Conservation (phyloP, 2,888 invertebrate species). For the Parasteatoda lunata region DNA sequence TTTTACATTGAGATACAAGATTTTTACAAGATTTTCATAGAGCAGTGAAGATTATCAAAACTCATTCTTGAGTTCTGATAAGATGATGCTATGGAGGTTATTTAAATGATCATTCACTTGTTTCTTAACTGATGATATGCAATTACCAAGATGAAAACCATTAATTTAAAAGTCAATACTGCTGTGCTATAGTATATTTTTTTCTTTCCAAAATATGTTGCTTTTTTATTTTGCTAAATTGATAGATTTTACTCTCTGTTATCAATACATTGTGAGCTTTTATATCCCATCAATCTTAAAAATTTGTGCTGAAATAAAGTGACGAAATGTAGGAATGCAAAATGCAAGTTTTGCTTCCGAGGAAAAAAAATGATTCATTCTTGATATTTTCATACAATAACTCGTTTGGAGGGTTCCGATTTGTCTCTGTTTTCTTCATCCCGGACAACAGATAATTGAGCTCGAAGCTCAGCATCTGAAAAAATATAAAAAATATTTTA, state of each 20-base stretch:
- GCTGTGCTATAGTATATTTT: too few relatives aligned
- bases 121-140: not conserved
- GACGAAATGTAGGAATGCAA: conserved; percentile 4
- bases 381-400: conserved; percentile 30
- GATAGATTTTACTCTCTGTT: not conserved
- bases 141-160: not conserved
- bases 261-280: not conserved
- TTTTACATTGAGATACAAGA: conserved; percentile 10
- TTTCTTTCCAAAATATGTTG: not conserved
- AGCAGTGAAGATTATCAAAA: not conserved
- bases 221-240: not conserved
- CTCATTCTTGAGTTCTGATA: not conserved
- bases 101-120: not conserved
- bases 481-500: not conserved
- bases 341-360: conserved; percentile 11
- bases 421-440: conserved; percentile 38
- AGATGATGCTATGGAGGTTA: not conserved
- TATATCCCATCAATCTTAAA: not conserved
- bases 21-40: not conserved
- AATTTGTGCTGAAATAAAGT: conserved; percentile 1
- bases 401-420: conserved; percentile 31
- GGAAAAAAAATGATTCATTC: not conserved
- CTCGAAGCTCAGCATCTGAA: conserved; percentile 63
- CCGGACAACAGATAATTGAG: conserved; percentile 59
- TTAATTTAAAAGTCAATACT: not conserved